Base-by-base conservation (phyloP, 2,888 invertebrate species). In the Danaus chrysippus region DNA sequence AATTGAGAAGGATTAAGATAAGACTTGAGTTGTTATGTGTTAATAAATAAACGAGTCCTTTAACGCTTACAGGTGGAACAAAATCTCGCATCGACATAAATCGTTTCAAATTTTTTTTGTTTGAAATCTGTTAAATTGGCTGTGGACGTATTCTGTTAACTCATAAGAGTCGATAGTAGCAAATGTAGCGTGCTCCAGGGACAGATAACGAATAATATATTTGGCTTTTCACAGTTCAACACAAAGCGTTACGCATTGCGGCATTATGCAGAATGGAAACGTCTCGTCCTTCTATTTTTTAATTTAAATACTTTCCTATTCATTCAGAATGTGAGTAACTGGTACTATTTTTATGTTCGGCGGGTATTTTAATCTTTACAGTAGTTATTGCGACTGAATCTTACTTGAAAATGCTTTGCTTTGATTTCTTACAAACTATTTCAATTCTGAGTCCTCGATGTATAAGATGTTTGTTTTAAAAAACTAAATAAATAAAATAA, bases 191-290 rank as follows among this genome's bases (percentile, higher is more conserved):
- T 71, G 69, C 87, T 78, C 84, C 56, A 17, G 85, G 80, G 84
- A 73, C 75, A 82, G 84, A 86, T 87, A 86, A 81, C 80, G 81
- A 77, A 81, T 84, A 87, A 87, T 86, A 83, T 84, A 87, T 86
- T 86, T 86, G 81, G 78, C 76, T 81, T 83, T 80, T 80, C 79
- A 77, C 77, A 77, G 76, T 72, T 78, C 76, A 61, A 61, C 49
- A 60, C 67, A 70, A 68, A 63, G 67, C 61, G 68, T 67, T 81
- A 83, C 84, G 83, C 84, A 84, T 67, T 84, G 84, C 83, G 84
- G 81, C 72, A 81, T 76, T 74, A 76, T 76, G 77, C 77, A 76
- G 75, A 54, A 56, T 59, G 62, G 60, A 66, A 66, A 58, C 61
- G 56, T 59, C 63, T 59, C 58, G 59, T 59, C 58, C 63, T 65